A percentile compares a stretch with the other conserved stretches of the same genome.
Conservation (phyloP, 2,888 invertebrate genomes). For the Trachelus troglodyta region DNA sequence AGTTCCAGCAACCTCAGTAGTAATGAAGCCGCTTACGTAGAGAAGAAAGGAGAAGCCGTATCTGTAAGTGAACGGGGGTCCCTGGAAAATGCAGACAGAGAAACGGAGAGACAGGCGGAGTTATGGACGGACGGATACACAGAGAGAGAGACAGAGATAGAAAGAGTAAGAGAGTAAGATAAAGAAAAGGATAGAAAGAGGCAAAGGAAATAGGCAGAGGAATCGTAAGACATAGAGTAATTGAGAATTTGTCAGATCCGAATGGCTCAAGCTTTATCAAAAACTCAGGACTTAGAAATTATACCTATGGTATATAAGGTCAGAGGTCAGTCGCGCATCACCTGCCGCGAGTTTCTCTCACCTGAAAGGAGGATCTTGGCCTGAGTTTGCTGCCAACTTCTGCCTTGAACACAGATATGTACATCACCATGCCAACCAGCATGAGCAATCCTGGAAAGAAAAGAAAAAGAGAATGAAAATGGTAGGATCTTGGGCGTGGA, state of each 20-base stretch:
- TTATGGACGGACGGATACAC: background rate
- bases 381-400: slow-evolving; percentile 90
- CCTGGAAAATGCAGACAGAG: slow-evolving; percentile 65
- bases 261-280: background rate
- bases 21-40: slow-evolving; percentile 85
- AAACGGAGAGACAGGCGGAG: background rate
- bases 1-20: slow-evolving; percentile 87
- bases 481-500: background rate
- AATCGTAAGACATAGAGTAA: background rate
- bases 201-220: background rate
- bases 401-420: slow-evolving; percentile 92
- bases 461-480: slow-evolving; percentile 22
- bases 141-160: background rate
- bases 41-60: slow-evolving; percentile 91
- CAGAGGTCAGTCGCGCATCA: background rate
- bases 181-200: background rate
- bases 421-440: slow-evolving; percentile 91
- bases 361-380: slow-evolving; percentile 78
- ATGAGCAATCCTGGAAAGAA: slow-evolving; percentile 82
- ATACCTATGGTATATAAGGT: background rate
- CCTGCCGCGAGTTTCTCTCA: slow-evolving; percentile 28
- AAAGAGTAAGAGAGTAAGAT: background rate
- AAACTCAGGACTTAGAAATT: background rate
- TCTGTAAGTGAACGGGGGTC: slow-evolving; percentile 84
- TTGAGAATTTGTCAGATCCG: background rate